Base-by-base conservation (phyloP, 2,113 vertebrate genomes). In the Ictalurus punctatus region DNA sequence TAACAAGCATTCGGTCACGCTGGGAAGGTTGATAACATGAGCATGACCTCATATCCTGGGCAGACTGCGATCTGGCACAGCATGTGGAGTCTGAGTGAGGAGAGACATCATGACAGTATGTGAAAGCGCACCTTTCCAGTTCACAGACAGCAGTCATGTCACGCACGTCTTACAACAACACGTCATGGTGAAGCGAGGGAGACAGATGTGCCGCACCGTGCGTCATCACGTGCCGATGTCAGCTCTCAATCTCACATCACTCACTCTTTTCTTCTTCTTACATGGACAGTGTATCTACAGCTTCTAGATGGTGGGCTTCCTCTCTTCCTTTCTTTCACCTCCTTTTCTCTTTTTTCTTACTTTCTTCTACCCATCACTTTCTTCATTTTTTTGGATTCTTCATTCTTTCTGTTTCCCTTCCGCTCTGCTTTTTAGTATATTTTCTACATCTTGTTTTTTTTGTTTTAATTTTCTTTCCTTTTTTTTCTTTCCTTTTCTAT, bases 21-120 rank as follows among this genome's bases (percentile, higher is more conserved):
- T 91, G 92, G 63, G 84, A 89, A 88, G 58, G 89, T 82, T 85
- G 88, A 90, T 93, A 92, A 94, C 94, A 89, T 79, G n/a, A 30
- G n/a, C 88, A 90, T 95, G 93, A 94, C 90, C 90, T 94, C 93
- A 95, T 90, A 92, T 92, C 92, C 92, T 94, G 65, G 81, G 78
- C 71, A 93, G 89, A 90, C 37, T 89, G 89, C 40, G 80, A 89
- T 87, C 52, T 87, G 89, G 91, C 76, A 87, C 87, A 58, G 79
- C 90, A 91, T 84, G 88, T 90, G 76, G 81, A 85, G 88, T 86
- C 52, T 85, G 90, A 87, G 90, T 88, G 91, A 79, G 52, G 90
- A 92, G 85, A 90, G 92, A 92, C 88, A 89, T 90, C 91, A 92
- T 92, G 92, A 86, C 89, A 92, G 48, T 79, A 52, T 92, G 91